Conservation (phyloP, 2,888 invertebrate genomes). For the Doris montereyensis region DNA sequence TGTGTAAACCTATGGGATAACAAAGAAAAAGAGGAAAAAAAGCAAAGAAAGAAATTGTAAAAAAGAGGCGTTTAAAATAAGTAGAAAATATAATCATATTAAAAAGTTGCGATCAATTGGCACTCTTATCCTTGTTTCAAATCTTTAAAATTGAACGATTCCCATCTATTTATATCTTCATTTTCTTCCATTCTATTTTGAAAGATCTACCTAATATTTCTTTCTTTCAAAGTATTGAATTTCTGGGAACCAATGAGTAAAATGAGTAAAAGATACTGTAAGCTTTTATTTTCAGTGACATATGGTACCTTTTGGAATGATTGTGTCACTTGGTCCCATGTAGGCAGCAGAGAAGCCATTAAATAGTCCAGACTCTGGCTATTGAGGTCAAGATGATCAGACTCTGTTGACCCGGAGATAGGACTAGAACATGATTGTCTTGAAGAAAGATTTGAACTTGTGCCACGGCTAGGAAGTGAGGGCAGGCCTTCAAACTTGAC, state of each 20-base stretch:
- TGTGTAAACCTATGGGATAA: neutral
- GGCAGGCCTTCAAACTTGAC: conserved; percentile 66
- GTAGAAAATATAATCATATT: neutral
- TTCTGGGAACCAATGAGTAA: too few relatives aligned
- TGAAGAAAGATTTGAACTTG: conserved; percentile 46
- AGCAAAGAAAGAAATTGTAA: neutral
- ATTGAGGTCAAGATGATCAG: neutral
- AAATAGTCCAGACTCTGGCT: conserved; percentile 44
- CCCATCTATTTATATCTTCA: too few relatives aligned
- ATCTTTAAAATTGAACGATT: too few relatives aligned
- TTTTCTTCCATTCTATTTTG: too few relatives aligned
- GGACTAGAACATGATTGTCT: conserved; percentile 37
- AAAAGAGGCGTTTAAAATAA: neutral
- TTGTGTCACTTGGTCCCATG: conserved; percentile 56
- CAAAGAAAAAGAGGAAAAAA: neutral
- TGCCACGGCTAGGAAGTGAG: conserved; percentile 59
- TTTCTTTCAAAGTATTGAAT: too few relatives aligned
- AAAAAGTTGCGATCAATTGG: too few relatives aligned
- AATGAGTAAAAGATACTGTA: too few relatives aligned
- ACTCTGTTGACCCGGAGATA: conserved; percentile 41
- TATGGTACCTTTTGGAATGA: conserved; percentile 57
- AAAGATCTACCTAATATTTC: too few relatives aligned
- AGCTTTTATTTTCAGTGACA: too few relatives aligned
- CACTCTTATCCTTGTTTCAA: too few relatives aligned
- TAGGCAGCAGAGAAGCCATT: conserved; percentile 51